phyloP scores from a whole-genome alignment of 2,888 invertebrate genomes.

The Platerodrilus igneus region DNA sequence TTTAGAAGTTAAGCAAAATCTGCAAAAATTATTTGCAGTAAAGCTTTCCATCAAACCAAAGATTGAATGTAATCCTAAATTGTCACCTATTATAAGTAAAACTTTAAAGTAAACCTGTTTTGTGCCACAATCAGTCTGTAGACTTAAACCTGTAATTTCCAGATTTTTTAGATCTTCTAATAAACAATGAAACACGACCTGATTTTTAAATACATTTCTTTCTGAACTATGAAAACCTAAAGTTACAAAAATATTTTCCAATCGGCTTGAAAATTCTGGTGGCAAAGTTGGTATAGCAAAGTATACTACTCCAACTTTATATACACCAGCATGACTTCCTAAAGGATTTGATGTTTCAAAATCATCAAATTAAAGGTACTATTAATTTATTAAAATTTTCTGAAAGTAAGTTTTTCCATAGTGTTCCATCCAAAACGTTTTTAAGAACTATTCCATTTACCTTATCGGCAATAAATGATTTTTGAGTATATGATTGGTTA shows the following conservation, averaged over 20 bases:
- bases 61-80: constrained; percentile 17
- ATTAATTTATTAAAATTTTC: constrained; percentile 8
- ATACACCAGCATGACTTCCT: constrained; percentile 27
- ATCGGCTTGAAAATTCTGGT: constrained; percentile 17
- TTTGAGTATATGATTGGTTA: neutral
- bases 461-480: too few species aligned
- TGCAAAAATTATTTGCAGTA: too few species aligned
- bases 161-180: too few species aligned
- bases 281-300: constrained; percentile 22
- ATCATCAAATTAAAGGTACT: constrained; percentile 24
- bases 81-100: constrained; percentile 19
- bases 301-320: constrained; percentile 30
- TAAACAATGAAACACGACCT: too few species aligned
- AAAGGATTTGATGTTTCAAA: constrained; percentile 30
- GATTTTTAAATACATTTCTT: constrained; percentile 23
- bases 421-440: constrained; percentile 1
- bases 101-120: constrained; percentile 16
- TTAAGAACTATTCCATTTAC: too few species aligned
- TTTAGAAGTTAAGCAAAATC: constrained; percentile 24
- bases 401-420: neutral
- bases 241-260: constrained; percentile 26
- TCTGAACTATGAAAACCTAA: constrained; percentile 24
- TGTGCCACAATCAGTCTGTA: too few species aligned
- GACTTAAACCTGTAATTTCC: too few species aligned
- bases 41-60: constrained; percentile 22